A percentile compares a stretch with the other conserved stretches of the same genome.
phyloP scores from a whole-genome alignment of 2,797 vertebrate species.

The Falco berigora region DNA sequence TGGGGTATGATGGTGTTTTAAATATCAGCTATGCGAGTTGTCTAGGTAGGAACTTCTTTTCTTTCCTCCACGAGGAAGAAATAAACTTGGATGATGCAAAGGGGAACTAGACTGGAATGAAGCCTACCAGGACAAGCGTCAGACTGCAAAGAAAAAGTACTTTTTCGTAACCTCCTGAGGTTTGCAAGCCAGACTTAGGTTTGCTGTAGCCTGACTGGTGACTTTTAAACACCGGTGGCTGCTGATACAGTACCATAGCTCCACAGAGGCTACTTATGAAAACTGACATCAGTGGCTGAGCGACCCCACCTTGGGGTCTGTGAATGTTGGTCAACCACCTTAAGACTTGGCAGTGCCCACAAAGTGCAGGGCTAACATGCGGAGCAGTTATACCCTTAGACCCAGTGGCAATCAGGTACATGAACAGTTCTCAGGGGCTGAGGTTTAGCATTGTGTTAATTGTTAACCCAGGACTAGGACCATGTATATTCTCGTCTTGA shows the following conservation, averaged over 20 bases:
- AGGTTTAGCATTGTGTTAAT: neutral
- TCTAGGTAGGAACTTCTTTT: neutral
- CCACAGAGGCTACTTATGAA: neutral
- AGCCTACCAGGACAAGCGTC: neutral
- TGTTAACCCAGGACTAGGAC: neutral
- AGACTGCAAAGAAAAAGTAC: neutral
- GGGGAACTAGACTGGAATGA: neutral
- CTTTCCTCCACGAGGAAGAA: neutral
- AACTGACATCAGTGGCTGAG: neutral
- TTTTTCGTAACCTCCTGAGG: neutral
- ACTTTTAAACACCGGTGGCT: neutral
- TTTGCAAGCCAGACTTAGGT: neutral
- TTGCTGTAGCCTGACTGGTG: neutral
- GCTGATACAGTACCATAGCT: neutral
- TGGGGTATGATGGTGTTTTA: neutral
- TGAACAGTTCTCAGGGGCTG: neutral
- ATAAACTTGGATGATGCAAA: neutral
- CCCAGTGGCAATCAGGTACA: neutral
- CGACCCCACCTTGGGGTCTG: neutral
- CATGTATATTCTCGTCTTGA: neutral
- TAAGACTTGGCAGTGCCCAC: neutral
- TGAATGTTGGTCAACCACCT: neutral
- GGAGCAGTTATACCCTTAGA: neutral
- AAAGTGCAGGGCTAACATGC: neutral
- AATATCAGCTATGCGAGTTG: neutral